Conservation (phyloP, 2,888 invertebrate genomes). For the Catocala nupta region DNA sequence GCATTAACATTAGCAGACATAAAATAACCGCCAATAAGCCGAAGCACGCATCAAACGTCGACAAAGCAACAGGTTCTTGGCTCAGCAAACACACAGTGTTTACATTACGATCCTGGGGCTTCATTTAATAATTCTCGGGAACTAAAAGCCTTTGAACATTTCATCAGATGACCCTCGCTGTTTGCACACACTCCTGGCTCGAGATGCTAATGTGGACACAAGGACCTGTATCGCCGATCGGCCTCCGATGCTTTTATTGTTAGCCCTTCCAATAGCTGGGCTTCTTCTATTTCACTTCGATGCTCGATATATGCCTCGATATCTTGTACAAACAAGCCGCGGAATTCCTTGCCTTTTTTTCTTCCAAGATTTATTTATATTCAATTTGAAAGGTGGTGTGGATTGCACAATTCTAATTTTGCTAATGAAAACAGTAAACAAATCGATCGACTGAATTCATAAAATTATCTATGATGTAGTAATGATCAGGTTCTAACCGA, state of each 20-base stretch:
- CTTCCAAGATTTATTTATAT: slow-evolving; percentile 33
- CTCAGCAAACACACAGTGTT: slow-evolving; percentile 83
- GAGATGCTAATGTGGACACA: slow-evolving; percentile 88
- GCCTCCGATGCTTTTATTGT: slow-evolving; percentile 83
- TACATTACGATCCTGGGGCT: slow-evolving; percentile 86
- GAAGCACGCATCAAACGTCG: slow-evolving; percentile 81
- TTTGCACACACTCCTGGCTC: slow-evolving; percentile 85
- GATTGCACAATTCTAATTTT: slow-evolving; percentile 17
- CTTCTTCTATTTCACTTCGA: slow-evolving; percentile 80
- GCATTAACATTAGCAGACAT: slow-evolving; percentile 84
- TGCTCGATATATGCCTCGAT: slow-evolving; percentile 72
- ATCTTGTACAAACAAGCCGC: slow-evolving; percentile 72
- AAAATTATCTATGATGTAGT: background rate
- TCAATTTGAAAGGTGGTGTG: slow-evolving; percentile 14
- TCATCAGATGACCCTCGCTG: slow-evolving; percentile 87
- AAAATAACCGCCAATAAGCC: slow-evolving; percentile 86
- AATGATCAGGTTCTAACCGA: background rate
- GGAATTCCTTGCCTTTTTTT: slow-evolving; percentile 50
- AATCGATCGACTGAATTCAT: slow-evolving; percentile 2
- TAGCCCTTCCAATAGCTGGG: slow-evolving; percentile 75
- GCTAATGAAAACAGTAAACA: slow-evolving; percentile 14
- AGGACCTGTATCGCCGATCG: slow-evolving; percentile 86
- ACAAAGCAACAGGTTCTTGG: slow-evolving; percentile 86
- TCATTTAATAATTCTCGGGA: slow-evolving; percentile 88
- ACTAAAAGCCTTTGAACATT: slow-evolving; percentile 88